Conservation (phyloP, 2,797 vertebrate species). For the Coregonus sp. region DNA sequence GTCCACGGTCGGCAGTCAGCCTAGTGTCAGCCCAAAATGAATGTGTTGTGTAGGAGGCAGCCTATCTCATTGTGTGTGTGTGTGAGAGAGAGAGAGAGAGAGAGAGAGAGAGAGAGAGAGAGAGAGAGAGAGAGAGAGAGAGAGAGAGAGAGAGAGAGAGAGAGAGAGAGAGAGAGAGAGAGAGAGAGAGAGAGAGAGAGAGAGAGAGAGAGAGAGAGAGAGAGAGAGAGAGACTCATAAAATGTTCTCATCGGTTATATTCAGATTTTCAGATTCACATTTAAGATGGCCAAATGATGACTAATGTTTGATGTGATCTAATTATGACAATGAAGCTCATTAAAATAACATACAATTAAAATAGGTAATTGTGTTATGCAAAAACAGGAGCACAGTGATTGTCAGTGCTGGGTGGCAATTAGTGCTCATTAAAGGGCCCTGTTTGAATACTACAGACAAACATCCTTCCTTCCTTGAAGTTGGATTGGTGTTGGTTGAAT, state of each 20-base stretch:
- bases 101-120: too few species aligned
- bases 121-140: too few species aligned
- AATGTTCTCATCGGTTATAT: not conserved
- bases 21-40: not conserved
- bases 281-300: not conserved
- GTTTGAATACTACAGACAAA: too few species aligned
- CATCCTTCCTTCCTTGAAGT: too few species aligned
- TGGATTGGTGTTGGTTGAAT: too few species aligned
- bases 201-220: not conserved
- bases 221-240: not conserved
- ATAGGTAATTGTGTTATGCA: not conserved
- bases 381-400: not conserved
- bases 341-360: not conserved
- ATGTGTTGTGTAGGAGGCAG: too few species aligned
- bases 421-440: too few species aligned
- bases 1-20: not conserved
- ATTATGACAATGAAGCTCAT: not conserved
- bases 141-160: not conserved
- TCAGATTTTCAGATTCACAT: not conserved
- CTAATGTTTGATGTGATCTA: not conserved
- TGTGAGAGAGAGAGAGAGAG: not conserved
- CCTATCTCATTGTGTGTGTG: not conserved
- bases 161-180: too few species aligned
- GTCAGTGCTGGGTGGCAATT: not conserved
- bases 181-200: not conserved